Conservation (phyloP, 2,888 invertebrate species). For the Chydorus sphaericus region DNA sequence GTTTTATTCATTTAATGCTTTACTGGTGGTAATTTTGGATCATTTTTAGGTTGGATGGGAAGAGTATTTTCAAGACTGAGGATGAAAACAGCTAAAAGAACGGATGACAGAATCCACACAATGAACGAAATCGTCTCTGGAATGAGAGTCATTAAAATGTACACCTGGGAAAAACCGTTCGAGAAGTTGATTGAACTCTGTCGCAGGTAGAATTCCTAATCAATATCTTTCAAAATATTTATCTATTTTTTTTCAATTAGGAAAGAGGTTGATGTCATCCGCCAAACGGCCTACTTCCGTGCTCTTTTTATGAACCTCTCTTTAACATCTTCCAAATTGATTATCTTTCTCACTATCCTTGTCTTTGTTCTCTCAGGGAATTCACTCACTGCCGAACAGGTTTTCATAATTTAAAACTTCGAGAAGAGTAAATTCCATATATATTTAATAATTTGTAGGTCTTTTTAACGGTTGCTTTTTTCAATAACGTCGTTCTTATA, state of each 20-base stretch:
- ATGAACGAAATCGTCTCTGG: constrained; percentile 39
- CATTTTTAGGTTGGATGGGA: constrained; percentile 28
- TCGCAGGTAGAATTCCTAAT: constrained; percentile 2
- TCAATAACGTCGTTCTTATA: constrained; percentile 50
- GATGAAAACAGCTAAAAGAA: constrained; percentile 32
- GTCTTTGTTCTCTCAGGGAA: constrained; percentile 27
- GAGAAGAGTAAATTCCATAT: too few species aligned
- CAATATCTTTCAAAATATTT: too few species aligned
- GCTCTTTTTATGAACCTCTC: constrained; percentile 30
- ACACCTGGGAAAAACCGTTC: constrained; percentile 40
- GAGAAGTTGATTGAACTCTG: constrained; percentile 23
- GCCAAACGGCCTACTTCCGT: constrained; percentile 23
- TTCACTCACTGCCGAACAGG: constrained; percentile 27
- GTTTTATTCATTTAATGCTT: too few species aligned
- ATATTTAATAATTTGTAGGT: constrained; percentile 36
- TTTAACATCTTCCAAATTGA: constrained; percentile 32
- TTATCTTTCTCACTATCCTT: constrained; percentile 30
- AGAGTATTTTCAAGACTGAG: constrained; percentile 28
- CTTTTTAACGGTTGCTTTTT: constrained; percentile 79
- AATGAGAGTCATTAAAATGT: constrained; percentile 41
- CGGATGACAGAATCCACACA: constrained; percentile 35
- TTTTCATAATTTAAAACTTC: constrained; percentile 16
- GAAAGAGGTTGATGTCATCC: constrained; percentile 27
- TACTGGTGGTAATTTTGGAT: too few species aligned
- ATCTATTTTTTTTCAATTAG: too few species aligned